These are phyloP conservation scores for Cyphomyrus plagiostoma DNA, from an alignment of 2,113 vertebrate genomes.

Conservation along the genomic window DNA sequence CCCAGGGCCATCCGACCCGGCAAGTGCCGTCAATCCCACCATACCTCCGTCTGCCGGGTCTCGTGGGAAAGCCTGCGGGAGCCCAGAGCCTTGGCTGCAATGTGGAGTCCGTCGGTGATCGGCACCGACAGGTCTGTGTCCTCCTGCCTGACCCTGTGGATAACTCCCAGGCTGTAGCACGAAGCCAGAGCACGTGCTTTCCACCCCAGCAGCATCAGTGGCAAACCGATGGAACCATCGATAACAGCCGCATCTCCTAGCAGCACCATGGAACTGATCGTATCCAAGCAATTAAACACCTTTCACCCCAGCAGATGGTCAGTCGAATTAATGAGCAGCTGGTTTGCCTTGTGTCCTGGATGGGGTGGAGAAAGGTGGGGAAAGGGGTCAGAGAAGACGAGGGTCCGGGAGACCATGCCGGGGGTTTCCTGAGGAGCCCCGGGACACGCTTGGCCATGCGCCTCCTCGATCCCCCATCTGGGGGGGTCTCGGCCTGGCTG, in stretches of 20 bases:
- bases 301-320: conserved; percentile 52
- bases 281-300: conserved; percentile 48
- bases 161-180: background rate
- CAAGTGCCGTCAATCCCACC: conserved; percentile 1
- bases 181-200: background rate
- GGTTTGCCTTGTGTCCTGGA: conserved; percentile 23
- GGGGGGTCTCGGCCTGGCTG: background rate
- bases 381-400: background rate
- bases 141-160: background rate
- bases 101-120: background rate
- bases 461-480: background rate
- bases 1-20: conserved; percentile 1
- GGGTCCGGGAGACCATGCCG: background rate
- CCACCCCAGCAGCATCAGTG: background rate
- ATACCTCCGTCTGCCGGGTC: conserved; percentile 24
- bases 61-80: conserved; percentile 36
- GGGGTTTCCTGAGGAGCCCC: background rate
- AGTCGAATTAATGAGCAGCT: conserved; percentile 38
- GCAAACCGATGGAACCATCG: conserved; percentile 30
- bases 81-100: conserved; percentile 15
- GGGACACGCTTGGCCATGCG: background rate
- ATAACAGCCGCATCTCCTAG: conserved; percentile 26
- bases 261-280: conserved; percentile 36
- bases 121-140: background rate
- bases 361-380: conserved; percentile 10